A percentile compares a stretch with the other conserved stretches of the same genome.
These are phyloP conservation scores for Coreius guichenoti DNA, from an alignment of 2,797 vertebrate species.

Conservation along the genomic window DNA sequence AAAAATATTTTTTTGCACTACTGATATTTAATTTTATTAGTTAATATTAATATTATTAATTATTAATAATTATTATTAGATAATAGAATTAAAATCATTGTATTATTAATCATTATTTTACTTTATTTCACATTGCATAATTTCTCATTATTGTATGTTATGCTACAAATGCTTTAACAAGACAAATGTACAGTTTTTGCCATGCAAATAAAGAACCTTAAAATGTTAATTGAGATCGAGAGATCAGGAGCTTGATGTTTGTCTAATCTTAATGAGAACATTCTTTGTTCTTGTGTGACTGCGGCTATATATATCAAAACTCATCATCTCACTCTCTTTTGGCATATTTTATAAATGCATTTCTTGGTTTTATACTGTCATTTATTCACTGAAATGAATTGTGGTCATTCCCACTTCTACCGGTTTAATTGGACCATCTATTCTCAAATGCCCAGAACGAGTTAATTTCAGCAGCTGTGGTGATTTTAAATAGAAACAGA, in stretches of 20 bases:
- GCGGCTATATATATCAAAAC: not conserved
- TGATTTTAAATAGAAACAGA: slow-evolving; percentile 73
- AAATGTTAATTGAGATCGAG: not conserved
- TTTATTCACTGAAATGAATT: slow-evolving; percentile 11
- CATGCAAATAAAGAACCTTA: not conserved
- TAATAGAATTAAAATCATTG: not conserved
- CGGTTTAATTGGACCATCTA: slow-evolving; percentile 72
- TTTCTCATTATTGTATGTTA: not conserved
- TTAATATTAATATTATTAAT: not conserved
- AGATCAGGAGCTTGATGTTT: not conserved
- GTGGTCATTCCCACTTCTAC: slow-evolving; percentile 66
- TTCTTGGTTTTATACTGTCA: not conserved
- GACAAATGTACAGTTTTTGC: slow-evolving; percentile 1
- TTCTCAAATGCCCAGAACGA: slow-evolving; percentile 69
- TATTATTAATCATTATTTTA: not conserved
- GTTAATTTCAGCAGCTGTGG: slow-evolving; percentile 71
- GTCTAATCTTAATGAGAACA: not conserved
- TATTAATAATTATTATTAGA: too few relatives aligned
- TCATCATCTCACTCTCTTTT: not conserved
- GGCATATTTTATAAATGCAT: not conserved
- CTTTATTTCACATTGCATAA: not conserved
- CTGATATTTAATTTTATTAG: not conserved
- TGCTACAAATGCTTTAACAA: not conserved
- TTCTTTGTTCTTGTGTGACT: not conserved
- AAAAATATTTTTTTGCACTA: not conserved